phyloP scores from a whole-genome alignment of 1,140 invertebrate species.

The Drosophila pseudoobscura region DNA sequence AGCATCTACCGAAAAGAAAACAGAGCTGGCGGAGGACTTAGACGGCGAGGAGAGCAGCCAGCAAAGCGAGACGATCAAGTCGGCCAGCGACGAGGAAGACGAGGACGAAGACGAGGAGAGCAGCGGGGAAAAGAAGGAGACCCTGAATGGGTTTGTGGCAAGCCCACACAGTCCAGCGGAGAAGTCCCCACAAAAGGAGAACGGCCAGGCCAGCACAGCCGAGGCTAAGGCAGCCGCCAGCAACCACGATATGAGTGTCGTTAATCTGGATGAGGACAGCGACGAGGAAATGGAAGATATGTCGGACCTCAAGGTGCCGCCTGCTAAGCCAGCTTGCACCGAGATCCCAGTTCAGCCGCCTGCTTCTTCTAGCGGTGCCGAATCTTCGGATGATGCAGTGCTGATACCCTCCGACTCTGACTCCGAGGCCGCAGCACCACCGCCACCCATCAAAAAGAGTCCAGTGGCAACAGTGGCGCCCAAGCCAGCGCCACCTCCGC shows the following conservation, averaged over 20 bases:
- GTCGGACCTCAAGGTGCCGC: conserved; percentile 19
- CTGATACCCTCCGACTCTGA: conserved; percentile 78
- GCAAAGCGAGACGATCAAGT: conserved; percentile 54
- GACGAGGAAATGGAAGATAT: conserved; percentile 65
- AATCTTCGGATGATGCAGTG: conserved; percentile 77
- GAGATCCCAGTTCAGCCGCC: conserved; percentile 23
- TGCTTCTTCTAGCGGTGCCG: conserved; percentile 32
- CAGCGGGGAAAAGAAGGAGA: conserved; percentile 26
- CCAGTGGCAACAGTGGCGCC: conserved; percentile 25
- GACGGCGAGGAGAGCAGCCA: conserved; percentile 46
- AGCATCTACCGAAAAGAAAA: conserved; percentile 31
- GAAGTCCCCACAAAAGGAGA: conserved; percentile 56
- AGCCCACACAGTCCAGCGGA: conserved; percentile 24
- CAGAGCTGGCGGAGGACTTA: conserved; percentile 35
- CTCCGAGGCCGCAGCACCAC: conserved; percentile 49
- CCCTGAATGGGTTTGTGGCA: conserved; percentile 51
- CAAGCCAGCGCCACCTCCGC: conserved; percentile 44
- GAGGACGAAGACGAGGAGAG: conserved; percentile 14
- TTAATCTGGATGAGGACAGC: conserved; percentile 78
- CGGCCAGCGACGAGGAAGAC: conserved; percentile 39
- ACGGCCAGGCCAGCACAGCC: conserved; percentile 57
- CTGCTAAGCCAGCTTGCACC: conserved; percentile 17
- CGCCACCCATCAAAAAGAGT: conserved; percentile 40
- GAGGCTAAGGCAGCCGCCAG: conserved; percentile 37
- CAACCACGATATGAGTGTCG: conserved; percentile 30